Evolutionary conservation across 2,888 invertebrate genomes (phyloP).

Genomic region (Camptogramma bilineatum): DNA sequence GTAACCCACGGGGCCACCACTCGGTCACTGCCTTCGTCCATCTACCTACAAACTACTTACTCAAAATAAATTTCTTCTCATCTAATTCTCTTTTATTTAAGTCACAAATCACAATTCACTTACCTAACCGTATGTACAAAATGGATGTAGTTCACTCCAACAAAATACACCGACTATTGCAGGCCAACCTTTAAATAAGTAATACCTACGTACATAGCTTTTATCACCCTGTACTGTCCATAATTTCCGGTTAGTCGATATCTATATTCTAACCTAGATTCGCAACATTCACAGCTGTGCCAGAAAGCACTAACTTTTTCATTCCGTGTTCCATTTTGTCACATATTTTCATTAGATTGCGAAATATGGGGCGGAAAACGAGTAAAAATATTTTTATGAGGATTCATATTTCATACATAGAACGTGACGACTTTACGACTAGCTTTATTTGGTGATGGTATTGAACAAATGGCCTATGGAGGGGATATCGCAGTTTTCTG

Average conservation of each 20-base stretch:
- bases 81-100: no score
- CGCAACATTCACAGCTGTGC: conserved; percentile 41
- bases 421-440: conserved; percentile 47
- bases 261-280: conserved; percentile 43
- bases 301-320: conserved; percentile 48
- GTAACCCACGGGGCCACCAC: no score
- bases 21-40: no score
- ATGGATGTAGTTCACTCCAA: background rate
- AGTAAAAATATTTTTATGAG: conserved; percentile 48
- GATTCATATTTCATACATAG: conserved; percentile 37
- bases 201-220: conserved; percentile 16
- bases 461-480: conserved; percentile 16
- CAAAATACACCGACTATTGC: conserved; percentile 9
- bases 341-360: conserved; percentile 54
- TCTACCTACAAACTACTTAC: no score
- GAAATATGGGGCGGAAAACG: conserved; percentile 48
- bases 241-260: conserved; percentile 40
- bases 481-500: conserved; percentile 19
- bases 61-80: no score
- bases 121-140: background rate
- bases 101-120: background rate
- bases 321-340: conserved; percentile 50
- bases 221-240: conserved; percentile 31
- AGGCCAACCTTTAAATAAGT: conserved; percentile 15
- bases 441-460: conserved; percentile 34